Percentiles rank a stretch among this genome's conserved stretches.
phyloP scores from a whole-genome alignment of 2,888 invertebrate genomes.

The Eristalinus sepulchralis region DNA sequence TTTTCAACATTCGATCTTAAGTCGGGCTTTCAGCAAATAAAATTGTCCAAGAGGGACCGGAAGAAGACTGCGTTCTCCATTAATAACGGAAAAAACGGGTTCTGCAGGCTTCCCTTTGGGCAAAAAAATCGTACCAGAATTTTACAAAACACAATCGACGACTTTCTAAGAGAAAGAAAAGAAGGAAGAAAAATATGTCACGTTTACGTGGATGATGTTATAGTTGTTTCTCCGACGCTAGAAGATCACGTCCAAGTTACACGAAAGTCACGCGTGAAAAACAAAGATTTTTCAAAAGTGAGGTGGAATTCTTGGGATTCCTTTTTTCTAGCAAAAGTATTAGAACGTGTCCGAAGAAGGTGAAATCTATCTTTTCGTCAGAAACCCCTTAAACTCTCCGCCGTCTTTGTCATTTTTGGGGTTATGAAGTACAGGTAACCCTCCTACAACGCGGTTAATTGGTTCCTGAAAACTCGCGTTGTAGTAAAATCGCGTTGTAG shows the following conservation, averaged over 20 bases:
- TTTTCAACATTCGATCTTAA: not conserved
- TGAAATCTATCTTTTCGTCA: not conserved
- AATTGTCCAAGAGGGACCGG: not conserved
- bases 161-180: not conserved
- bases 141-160: not conserved
- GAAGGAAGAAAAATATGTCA: not conserved
- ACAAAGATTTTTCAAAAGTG: too few species aligned
- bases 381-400: not conserved
- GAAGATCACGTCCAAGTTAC: too few species aligned
- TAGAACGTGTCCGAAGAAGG: not conserved
- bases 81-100: not conserved
- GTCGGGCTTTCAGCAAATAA: not conserved
- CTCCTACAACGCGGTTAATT: too few species aligned
- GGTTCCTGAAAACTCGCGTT: too few species aligned
- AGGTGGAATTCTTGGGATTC: not conserved
- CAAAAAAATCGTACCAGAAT: not conserved
- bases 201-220: not conserved
- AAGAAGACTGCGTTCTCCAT: not conserved
- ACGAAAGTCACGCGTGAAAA: too few species aligned
- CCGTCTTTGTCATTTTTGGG: not conserved
- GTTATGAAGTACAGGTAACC: too few species aligned
- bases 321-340: not conserved
- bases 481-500: too few species aligned
- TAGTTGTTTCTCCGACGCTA: too few species aligned
- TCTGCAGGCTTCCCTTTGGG: not conserved